Conservation (phyloP, 2,888 invertebrate species). For the Spialia ferax region DNA sequence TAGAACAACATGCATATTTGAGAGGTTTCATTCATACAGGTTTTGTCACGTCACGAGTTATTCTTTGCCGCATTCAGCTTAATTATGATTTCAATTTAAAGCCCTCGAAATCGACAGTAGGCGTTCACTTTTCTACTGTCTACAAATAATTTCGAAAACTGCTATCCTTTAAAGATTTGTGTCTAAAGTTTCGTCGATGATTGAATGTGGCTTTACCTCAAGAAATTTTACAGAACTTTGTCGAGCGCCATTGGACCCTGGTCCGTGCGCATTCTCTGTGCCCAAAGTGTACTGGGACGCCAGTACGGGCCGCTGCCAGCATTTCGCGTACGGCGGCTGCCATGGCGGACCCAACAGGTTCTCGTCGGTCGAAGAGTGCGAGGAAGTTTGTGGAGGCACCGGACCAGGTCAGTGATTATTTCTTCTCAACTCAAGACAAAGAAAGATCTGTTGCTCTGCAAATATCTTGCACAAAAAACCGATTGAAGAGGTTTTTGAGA, state of each 20-base stretch:
- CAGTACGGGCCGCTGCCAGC: conserved; percentile 86
- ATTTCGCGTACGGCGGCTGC: conserved; percentile 94
- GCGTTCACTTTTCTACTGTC: no score
- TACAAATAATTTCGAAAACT: neutral
- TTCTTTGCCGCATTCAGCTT: no score
- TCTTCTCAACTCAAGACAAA: neutral
- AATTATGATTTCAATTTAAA: no score
- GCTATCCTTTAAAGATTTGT: no score
- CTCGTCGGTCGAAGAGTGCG: conserved; percentile 90
- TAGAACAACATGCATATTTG: no score
- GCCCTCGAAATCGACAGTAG: no score
- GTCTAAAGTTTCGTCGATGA: neutral
- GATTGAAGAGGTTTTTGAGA: no score
- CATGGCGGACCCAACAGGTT: conserved; percentile 95
- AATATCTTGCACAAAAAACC: no score
- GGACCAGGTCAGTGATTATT: conserved; percentile 64
- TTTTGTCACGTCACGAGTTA: no score
- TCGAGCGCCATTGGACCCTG: conserved; percentile 88
- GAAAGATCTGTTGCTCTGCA: neutral
- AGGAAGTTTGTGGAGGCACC: conserved; percentile 87
- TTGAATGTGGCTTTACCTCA: neutral
- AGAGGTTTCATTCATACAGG: no score
- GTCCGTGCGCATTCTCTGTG: conserved; percentile 89
- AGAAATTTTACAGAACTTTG: conserved; percentile 89
- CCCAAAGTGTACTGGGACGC: conserved; percentile 91